Percentiles rank a stretch among this genome's conserved stretches.
phyloP scores from a whole-genome alignment of 2,113 vertebrate genomes.

The Ibidorhyncha struthersii region DNA sequence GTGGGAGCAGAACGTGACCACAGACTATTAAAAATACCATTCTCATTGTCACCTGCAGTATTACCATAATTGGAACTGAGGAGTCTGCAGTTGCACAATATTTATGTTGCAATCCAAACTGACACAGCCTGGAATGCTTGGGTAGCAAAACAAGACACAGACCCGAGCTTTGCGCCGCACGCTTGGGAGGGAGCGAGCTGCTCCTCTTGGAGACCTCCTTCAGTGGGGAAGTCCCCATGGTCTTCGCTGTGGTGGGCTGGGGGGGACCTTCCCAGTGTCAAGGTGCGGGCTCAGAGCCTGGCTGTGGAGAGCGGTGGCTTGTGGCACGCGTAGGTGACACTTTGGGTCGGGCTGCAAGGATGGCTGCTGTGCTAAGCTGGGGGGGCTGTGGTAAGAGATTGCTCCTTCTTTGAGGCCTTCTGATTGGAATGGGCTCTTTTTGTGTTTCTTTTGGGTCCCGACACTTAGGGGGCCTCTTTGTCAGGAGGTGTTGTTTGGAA shows the following conservation, averaged over 20 bases:
- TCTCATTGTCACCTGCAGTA: slow-evolving; percentile 23
- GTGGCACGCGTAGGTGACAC: fast-evolving
- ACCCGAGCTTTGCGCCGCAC: not conserved
- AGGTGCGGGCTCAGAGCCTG: not conserved
- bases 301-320: not conserved
- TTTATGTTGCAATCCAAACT: slow-evolving; percentile 55
- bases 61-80: slow-evolving; percentile 1
- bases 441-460: not conserved
- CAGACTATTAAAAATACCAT: not conserved
- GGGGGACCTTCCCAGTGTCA: fast-evolving
- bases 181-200: not conserved
- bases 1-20: not conserved
- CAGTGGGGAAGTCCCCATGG: no score
- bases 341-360: not conserved
- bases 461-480: not conserved
- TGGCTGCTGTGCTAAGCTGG: not conserved
- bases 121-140: not conserved
- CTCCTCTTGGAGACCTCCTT: not conserved
- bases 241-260: fast-evolving
- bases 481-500: not conserved
- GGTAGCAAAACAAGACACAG: slow-evolving; percentile 3
- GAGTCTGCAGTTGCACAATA: slow-evolving; percentile 7
- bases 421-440: not conserved
- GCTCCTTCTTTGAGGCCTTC: not conserved
- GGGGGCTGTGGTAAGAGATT: not conserved